Base-by-base conservation (phyloP, 2,113 vertebrate species). In the Dinomys branickii region DNA sequence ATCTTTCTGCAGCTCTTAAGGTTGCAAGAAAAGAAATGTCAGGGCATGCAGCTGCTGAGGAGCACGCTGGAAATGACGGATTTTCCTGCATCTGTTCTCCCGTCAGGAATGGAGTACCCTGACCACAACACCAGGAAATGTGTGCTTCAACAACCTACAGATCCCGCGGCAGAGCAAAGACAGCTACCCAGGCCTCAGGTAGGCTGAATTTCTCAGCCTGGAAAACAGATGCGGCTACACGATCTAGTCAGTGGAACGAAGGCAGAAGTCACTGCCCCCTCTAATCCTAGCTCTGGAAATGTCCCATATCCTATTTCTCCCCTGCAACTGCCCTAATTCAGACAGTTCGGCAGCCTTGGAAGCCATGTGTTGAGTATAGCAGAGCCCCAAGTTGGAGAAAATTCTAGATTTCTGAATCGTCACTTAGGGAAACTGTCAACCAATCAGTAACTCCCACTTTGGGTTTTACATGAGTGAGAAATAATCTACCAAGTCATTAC, bases 21-120 rank as follows among this genome's bases (percentile, higher is more conserved):
- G n/a, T 12, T 94, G 28, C 52, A 82, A 97, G n/a, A 89, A 95
- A 90, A 88, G 56, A 86, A 80, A 80, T 56, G 4, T 35, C 44
- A 17, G 20, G 16, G 14, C n/a, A 52, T 33, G 22, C 2, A 54
- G 38, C 38, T 24, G 3, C 24, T 44, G 10, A 33, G 28, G 28
- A 77, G 5, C 33, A 22, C 84, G 14, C 11, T 52, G 73, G 35
- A 83, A 38, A 14, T 11, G 19, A 59, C 1, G 0, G 13, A 12
- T 59, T 77, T 88, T 80, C 52, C 35, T 63, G n/a, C 10, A 44
- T 41, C 22, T 33, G 1, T 54, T 85, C 35, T 93, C 7, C 61
- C 1, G 11, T 1, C 77, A 26, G 35, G 52, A 96, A 77, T 63
- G 82, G 63, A 97, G 33, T 71, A 13, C 69, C 89, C n/a, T 77